A percentile compares a stretch with the other conserved stretches of the same genome.
These are phyloP conservation scores for Mellivora capensis DNA, from an alignment of 2,113 vertebrate genomes.

Conservation along the genomic window DNA sequence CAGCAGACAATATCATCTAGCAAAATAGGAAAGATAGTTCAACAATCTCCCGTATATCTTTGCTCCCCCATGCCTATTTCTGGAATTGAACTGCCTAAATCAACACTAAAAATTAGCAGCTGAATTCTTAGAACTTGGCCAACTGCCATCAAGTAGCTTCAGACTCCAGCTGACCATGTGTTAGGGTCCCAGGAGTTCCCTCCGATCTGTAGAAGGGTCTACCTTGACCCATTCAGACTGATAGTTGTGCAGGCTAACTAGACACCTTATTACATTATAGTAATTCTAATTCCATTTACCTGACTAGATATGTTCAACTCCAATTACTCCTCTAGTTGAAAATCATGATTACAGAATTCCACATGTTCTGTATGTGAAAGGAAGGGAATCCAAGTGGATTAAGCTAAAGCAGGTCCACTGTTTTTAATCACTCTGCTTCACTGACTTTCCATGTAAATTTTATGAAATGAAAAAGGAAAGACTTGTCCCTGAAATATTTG, in stretches of 20 bases:
- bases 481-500: background rate
- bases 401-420: background rate
- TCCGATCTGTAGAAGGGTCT: too few species aligned
- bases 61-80: rapidly evolving
- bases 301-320: background rate
- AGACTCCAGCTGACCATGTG: background rate
- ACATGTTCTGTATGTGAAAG: background rate
- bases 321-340: background rate
- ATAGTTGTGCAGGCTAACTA: background rate
- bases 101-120: background rate
- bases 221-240: background rate
- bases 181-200: background rate
- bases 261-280: background rate
- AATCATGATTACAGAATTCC: background rate
- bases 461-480: background rate
- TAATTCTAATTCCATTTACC: background rate
- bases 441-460: background rate
- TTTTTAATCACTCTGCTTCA: background rate
- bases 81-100: background rate
- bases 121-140: background rate
- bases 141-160: background rate
- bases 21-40: background rate
- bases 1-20: background rate
- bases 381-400: background rate
- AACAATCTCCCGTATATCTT: rapidly evolving